These are phyloP conservation scores for Stenotaenia linearis DNA, from an alignment of 2,888 invertebrate genomes.

Conservation along the genomic window DNA sequence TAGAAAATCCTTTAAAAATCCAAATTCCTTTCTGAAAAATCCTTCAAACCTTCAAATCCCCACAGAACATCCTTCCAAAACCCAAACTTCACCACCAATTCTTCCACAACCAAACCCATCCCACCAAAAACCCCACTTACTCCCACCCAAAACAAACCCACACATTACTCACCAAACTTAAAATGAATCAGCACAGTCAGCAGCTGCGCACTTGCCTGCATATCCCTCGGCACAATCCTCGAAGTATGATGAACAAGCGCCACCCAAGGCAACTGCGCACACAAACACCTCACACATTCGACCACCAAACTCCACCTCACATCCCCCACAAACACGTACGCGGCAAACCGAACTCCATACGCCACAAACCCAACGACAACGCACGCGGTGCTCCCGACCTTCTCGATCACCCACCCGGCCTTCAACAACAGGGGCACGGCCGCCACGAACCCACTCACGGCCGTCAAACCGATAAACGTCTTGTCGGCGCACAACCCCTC, in stretches of 20 bases:
- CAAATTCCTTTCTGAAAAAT: too few species aligned
- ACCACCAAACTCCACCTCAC: conserved; percentile 3
- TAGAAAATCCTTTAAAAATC: too few species aligned
- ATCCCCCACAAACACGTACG: background rate
- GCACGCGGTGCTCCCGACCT: background rate
- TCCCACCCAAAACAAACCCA: too few species aligned
- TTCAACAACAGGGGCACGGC: background rate
- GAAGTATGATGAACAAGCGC: background rate
- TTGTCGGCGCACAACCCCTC: conserved; percentile 3
- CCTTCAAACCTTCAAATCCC: too few species aligned
- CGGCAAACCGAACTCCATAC: background rate
- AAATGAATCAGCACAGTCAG: background rate
- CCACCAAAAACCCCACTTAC: too few species aligned
- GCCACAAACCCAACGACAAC: background rate
- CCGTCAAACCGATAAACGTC: conserved; percentile 6
- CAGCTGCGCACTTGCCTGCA: conserved; percentile 10
- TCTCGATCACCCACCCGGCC: background rate
- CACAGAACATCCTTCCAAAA: too few species aligned
- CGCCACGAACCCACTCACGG: background rate
- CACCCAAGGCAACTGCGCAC: background rate
- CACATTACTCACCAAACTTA: conserved; percentile 16
- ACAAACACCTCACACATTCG: background rate
- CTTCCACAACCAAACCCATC: too few species aligned
- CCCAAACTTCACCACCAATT: background rate
- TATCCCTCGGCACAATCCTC: background rate